A percentile compares a stretch with the other conserved stretches of the same genome.
Conservation (phyloP, 2,113 vertebrate genomes). For the Fregetta grallaria region DNA sequence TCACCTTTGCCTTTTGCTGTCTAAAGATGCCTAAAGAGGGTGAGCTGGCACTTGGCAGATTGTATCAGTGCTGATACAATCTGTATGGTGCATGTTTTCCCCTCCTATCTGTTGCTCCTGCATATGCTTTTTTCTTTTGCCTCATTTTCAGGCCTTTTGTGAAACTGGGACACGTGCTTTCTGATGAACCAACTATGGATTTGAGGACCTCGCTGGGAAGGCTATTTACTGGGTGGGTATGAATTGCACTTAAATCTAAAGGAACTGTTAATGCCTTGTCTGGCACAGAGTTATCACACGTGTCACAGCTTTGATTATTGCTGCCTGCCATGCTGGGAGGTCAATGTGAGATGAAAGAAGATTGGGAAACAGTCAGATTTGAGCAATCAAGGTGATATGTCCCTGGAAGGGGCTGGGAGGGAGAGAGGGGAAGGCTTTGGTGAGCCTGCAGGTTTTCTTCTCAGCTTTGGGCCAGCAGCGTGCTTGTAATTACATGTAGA, state of each 20-base stretch:
- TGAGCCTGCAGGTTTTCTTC: neutral
- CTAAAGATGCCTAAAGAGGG: neutral
- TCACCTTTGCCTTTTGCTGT: neutral
- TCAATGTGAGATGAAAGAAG: slow-evolving; percentile 31
- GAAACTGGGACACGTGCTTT: slow-evolving; percentile 40
- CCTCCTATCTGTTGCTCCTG: neutral
- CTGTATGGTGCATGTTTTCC: neutral
- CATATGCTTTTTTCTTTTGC: neutral
- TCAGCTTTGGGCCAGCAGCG: neutral
- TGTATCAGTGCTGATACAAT: neutral
- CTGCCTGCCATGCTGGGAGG: slow-evolving; percentile 45
- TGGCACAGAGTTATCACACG: slow-evolving; percentile 35
- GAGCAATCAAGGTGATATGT: slow-evolving; percentile 36
- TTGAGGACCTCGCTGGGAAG: slow-evolving; percentile 36
- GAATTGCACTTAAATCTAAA: slow-evolving; percentile 38
- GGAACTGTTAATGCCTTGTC: slow-evolving; percentile 27
- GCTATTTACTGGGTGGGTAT: slow-evolving; percentile 26
- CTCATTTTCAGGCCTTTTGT: slow-evolving; percentile 43
- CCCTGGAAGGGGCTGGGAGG: neutral
- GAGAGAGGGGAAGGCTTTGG: neutral
- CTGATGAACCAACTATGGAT: slow-evolving; percentile 4
- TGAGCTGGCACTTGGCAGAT: neutral
- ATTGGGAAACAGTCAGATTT: slow-evolving; percentile 45
- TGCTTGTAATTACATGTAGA: neutral
- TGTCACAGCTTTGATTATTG: slow-evolving; percentile 49